A percentile compares a stretch with the other conserved stretches of the same genome.
Conservation (phyloP, 2,888 invertebrate species). For the Lycophotia porphyrea region DNA sequence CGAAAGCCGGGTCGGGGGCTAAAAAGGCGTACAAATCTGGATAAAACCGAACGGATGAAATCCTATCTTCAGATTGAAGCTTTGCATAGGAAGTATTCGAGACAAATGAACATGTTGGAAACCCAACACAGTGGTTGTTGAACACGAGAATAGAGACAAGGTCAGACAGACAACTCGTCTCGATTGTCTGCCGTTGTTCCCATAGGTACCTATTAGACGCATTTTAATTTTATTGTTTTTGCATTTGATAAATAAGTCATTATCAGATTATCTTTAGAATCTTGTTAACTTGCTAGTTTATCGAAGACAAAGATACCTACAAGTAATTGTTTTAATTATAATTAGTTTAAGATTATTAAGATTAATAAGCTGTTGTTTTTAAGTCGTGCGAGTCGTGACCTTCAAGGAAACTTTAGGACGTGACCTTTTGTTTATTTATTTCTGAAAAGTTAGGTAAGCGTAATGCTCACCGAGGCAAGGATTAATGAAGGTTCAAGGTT, state of each 20-base stretch:
- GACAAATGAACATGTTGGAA: slow-evolving; percentile 41
- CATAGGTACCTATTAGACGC: slow-evolving; percentile 13
- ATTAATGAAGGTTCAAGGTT: slow-evolving; percentile 52
- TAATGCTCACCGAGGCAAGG: slow-evolving; percentile 46
- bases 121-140: slow-evolving; percentile 44
- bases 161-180: slow-evolving; percentile 46
- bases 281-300: slow-evolving; percentile 2
- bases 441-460: slow-evolving; percentile 43
- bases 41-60: neutral
- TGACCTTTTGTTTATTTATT: slow-evolving; percentile 54
- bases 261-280: neutral
- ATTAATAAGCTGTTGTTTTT: neutral
- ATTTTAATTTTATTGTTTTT: slow-evolving; percentile 44
- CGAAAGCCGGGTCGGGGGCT: neutral
- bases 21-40: neutral
- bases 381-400: slow-evolving; percentile 4
- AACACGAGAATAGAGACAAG: slow-evolving; percentile 62
- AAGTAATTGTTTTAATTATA: neutral
- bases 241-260: slow-evolving; percentile 21
- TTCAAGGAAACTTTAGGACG: slow-evolving; percentile 31
- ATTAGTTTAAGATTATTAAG: neutral
- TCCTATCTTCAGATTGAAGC: slow-evolving; percentile 1
- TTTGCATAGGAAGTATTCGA: slow-evolving; percentile 30
- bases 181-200: slow-evolving; percentile 43
- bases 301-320: neutral